phyloP scores from a whole-genome alignment of 2,888 invertebrate species.

The Agelastica alni region DNA sequence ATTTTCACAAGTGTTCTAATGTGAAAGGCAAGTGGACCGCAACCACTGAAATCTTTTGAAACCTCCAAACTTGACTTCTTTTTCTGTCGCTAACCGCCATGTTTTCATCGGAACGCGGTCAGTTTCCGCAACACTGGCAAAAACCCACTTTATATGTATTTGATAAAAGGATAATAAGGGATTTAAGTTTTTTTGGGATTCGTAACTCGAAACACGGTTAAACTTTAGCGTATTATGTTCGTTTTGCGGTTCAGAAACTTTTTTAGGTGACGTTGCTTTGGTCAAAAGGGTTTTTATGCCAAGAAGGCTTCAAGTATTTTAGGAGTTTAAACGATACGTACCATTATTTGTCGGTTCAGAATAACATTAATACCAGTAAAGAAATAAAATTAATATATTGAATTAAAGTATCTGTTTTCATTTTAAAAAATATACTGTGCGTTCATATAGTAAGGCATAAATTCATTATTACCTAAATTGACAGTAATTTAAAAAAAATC shows the following conservation, averaged over 20 bases:
- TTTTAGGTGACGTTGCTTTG: slow-evolving; percentile 23
- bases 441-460: too few species aligned
- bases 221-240: slow-evolving; percentile 32
- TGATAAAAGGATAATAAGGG: slow-evolving; percentile 42
- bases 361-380: too few species aligned
- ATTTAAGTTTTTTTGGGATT: slow-evolving; percentile 33
- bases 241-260: slow-evolving; percentile 27
- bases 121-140: slow-evolving; percentile 32
- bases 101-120: slow-evolving; percentile 18
- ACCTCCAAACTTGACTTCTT: slow-evolving; percentile 21
- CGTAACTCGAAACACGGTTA: slow-evolving; percentile 26
- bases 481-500: too few species aligned
- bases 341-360: too few species aligned
- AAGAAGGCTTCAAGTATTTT: not conserved
- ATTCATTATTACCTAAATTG: too few species aligned
- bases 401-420: too few species aligned
- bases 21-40: slow-evolving; percentile 17
- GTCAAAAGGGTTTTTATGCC: slow-evolving; percentile 8
- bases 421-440: too few species aligned
- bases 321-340: not conserved
- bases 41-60: slow-evolving; percentile 13
- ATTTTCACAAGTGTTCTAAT: slow-evolving; percentile 27
- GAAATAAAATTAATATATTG: too few species aligned
- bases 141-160: slow-evolving; percentile 42
- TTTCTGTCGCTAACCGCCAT: slow-evolving; percentile 3